A percentile compares a stretch with the other conserved stretches of the same genome.
Conservation (phyloP, 2,113 vertebrate species). For the Rhipidura dahli region DNA sequence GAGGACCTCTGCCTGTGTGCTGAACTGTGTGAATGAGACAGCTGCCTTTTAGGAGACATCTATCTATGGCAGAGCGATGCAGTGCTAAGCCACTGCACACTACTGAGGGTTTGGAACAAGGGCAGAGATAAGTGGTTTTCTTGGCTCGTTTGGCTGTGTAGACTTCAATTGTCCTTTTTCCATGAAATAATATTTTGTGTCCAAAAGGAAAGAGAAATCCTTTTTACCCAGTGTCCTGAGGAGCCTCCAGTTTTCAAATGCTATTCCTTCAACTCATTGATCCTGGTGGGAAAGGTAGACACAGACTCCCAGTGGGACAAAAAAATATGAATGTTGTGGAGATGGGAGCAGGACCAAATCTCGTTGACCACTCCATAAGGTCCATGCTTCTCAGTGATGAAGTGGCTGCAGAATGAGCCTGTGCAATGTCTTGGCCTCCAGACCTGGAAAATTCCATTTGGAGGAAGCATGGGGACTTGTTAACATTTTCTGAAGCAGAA, state of each 20-base stretch:
- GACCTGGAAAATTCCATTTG: not conserved
- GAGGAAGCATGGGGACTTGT: not conserved
- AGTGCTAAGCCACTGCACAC: rapidly evolving
- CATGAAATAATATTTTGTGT: not conserved
- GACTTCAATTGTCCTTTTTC: not conserved
- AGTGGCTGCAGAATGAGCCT: not conserved
- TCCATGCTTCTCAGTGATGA: not conserved
- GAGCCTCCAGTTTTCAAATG: not conserved
- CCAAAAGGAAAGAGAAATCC: not conserved
- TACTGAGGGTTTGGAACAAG: not conserved
- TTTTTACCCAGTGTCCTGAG: not conserved
- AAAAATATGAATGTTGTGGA: not conserved
- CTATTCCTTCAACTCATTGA: not conserved
- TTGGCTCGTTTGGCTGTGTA: not conserved
- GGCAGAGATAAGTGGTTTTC: not conserved
- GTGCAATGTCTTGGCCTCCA: not conserved
- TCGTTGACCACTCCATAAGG: not conserved
- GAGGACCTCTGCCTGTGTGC: not conserved
- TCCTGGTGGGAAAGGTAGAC: not conserved
- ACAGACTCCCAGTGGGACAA: not conserved
- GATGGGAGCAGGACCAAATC: not conserved
- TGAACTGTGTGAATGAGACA: not conserved
- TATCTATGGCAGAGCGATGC: not conserved
- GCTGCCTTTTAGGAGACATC: not conserved
- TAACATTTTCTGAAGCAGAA: not conserved